Evolutionary conservation across 2,888 invertebrate genomes (phyloP).

Genomic region (Xestia ashworthii): DNA sequence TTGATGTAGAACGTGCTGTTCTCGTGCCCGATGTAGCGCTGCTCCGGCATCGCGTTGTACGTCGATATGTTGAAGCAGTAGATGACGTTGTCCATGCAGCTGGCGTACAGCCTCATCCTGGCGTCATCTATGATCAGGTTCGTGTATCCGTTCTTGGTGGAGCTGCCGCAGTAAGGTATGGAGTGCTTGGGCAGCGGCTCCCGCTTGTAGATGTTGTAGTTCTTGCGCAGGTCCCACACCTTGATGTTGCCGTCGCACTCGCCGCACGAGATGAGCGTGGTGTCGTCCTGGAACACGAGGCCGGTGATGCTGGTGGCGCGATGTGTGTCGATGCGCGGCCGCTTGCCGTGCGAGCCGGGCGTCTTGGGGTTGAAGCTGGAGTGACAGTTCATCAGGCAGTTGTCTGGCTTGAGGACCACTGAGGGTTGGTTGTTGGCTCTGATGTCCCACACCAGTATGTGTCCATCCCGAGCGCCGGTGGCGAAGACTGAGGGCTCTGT

Average conservation of each 20-base stretch:
- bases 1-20: constrained; percentile 96
- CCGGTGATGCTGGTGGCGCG: constrained; percentile 95
- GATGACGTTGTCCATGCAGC: constrained; percentile 96
- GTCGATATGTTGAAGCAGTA: constrained; percentile 96
- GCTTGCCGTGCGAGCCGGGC: constrained; percentile 88
- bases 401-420: constrained; percentile 92
- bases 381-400: constrained; percentile 93
- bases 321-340: constrained; percentile 85
- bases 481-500: constrained; percentile 94
- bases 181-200: constrained; percentile 93
- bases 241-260: constrained; percentile 97
- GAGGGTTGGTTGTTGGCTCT: constrained; percentile 80
- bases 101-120: constrained; percentile 94
- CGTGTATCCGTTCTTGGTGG: constrained; percentile 93
- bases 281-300: constrained; percentile 95
- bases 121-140: constrained; percentile 94
- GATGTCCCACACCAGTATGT: constrained; percentile 96
- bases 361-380: constrained; percentile 85
- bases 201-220: constrained; percentile 92
- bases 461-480: constrained; percentile 97
- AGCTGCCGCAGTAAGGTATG: constrained; percentile 94
- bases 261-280: constrained; percentile 95
- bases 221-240: constrained; percentile 96
- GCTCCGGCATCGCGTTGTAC: constrained; percentile 92
- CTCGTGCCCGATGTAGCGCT: constrained; percentile 93